These are phyloP conservation scores for Pelochelys cantorii DNA, from an alignment of 2,797 vertebrate species.

Conservation along the genomic window DNA sequence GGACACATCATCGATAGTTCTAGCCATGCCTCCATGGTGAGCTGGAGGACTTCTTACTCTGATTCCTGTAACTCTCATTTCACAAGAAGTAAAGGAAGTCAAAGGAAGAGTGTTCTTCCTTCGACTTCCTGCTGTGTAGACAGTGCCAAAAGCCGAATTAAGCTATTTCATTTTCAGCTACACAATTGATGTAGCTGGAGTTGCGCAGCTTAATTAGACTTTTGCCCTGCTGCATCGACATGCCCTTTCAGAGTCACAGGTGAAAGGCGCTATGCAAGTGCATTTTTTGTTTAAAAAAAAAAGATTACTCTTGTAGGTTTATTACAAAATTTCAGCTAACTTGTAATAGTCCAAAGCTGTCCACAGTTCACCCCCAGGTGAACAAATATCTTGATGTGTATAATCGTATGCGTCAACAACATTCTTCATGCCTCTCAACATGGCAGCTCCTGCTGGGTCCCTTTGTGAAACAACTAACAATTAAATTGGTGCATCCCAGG, in stretches of 20 bases:
- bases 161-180: too few relatives aligned
- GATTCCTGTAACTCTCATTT: too few relatives aligned
- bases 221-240: too few relatives aligned
- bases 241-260: neutral
- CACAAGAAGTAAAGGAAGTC: too few relatives aligned
- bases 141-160: too few relatives aligned
- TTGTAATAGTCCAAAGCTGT: neutral
- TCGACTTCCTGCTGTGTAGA: too few relatives aligned
- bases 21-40: too few relatives aligned
- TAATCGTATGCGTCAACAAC: neutral
- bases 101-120: too few relatives aligned
- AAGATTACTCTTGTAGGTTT: neutral
- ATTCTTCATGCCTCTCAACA: neutral
- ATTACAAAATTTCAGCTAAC: neutral
- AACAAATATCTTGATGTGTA: neutral
- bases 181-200: too few relatives aligned
- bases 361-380: accelerated
- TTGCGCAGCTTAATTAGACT: too few relatives aligned
- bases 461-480: neutral
- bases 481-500: neutral
- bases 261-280: accelerated
- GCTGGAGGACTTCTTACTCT: too few relatives aligned
- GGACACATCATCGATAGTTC: too few relatives aligned
- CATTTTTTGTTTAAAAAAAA: neutral
- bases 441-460: neutral